Conservation (phyloP, 2,888 invertebrate species). For the Mesopsocus fuscifrons region DNA sequence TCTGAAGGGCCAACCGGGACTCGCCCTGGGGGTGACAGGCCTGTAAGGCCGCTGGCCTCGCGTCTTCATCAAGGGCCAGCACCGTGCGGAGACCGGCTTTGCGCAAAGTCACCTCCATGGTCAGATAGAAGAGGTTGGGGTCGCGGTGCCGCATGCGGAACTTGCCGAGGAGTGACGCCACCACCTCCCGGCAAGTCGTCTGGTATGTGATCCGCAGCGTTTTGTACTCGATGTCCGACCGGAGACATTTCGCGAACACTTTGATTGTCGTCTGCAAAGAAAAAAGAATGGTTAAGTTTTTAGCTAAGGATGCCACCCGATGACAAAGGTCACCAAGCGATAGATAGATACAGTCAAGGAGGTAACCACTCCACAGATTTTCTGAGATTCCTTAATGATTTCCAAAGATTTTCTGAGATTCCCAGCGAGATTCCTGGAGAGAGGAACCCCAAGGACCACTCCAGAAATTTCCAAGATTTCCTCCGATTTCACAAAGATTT, state of each 20-base stretch:
- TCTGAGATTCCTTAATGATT: too few relatives aligned
- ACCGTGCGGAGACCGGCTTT: constrained; percentile 58
- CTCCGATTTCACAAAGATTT: too few relatives aligned
- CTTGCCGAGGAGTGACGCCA: constrained; percentile 66
- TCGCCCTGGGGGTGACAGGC: constrained; percentile 88
- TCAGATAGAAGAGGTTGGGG: constrained; percentile 78
- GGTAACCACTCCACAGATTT: too few relatives aligned
- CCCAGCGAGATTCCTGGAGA: too few relatives aligned
- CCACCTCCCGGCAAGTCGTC: constrained; percentile 74
- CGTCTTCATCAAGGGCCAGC: constrained; percentile 68
- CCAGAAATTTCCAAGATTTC: too few relatives aligned
- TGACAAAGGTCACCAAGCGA: too few relatives aligned
- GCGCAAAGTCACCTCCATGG: constrained; percentile 83
- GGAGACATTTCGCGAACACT: constrained; percentile 73
- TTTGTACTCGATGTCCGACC: constrained; percentile 91
- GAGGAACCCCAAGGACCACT: too few relatives aligned
- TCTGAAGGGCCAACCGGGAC: constrained; percentile 68
- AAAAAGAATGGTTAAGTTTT: too few relatives aligned
- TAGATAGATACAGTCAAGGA: too few relatives aligned
- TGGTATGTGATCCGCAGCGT: constrained; percentile 78
- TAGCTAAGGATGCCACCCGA: too few relatives aligned
- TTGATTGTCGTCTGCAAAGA: constrained; percentile 76
- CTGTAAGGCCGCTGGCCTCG: constrained; percentile 76
- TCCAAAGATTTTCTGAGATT: too few relatives aligned
- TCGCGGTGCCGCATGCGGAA: constrained; percentile 83